Evolutionary conservation across 2,113 vertebrate species (phyloP).

Genomic region (Hippocampus comes): DNA sequence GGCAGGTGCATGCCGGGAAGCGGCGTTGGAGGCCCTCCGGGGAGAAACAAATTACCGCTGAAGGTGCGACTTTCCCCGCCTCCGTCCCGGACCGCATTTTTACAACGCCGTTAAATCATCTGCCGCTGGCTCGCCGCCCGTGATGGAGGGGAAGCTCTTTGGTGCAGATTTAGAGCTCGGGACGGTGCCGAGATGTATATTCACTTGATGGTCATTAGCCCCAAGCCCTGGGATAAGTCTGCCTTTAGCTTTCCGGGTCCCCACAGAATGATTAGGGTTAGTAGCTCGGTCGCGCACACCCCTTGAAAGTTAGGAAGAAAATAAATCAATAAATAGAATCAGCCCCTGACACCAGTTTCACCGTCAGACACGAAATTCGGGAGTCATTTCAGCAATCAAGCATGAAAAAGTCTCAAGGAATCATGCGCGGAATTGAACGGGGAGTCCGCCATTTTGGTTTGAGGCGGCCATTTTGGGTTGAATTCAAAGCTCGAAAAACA

Average conservation of each 20-base stretch:
- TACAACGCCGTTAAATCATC: constrained; percentile 4
- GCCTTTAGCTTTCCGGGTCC: neutral
- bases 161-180: constrained; percentile 1
- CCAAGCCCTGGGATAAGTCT: neutral
- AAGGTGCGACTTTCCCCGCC: constrained; percentile 1
- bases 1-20: neutral
- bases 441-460: neutral
- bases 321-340: no score
- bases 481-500: no score
- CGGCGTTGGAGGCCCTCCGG: neutral
- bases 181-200: neutral
- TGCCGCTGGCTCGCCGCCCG: neutral
- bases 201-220: constrained; percentile 6
- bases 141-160: constrained; percentile 3
- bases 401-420: neutral
- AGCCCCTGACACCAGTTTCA: neutral
- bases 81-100: neutral
- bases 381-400: neutral
- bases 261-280: neutral
- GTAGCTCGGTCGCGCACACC: neutral
- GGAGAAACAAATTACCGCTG: constrained; percentile 3
- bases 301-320: neutral
- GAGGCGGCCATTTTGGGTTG: neutral
- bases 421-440: neutral
- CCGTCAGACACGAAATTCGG: neutral